Conservation (phyloP, 2,797 vertebrate species). For the Hirundo rustica region DNA sequence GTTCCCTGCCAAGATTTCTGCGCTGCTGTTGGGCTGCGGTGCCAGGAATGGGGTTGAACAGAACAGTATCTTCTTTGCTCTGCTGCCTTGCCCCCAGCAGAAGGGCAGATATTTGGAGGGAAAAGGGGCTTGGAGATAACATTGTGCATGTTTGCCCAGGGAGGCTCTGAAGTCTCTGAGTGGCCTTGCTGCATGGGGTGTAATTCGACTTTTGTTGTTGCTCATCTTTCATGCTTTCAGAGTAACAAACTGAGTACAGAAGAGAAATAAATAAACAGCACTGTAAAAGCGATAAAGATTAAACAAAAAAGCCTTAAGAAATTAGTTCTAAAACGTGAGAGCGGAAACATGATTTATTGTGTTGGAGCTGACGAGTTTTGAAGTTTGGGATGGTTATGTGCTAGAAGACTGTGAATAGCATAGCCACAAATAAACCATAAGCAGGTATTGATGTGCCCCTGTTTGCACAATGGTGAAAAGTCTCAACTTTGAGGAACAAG, state of each 20-base stretch:
- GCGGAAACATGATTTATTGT: background rate
- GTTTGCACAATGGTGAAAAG: background rate
- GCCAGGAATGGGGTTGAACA: constrained; percentile 7
- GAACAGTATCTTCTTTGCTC: constrained; percentile 18
- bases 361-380: background rate
- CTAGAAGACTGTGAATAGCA: background rate
- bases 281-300: background rate
- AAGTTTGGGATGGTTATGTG: background rate
- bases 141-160: background rate
- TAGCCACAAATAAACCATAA: background rate
- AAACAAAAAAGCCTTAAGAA: background rate
- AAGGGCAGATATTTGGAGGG: background rate
- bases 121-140: background rate
- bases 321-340: background rate
- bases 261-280: background rate
- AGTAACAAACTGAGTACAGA: background rate
- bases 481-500: background rate
- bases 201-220: background rate
- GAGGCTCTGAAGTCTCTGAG: background rate
- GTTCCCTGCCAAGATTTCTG: background rate
- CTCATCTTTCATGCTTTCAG: background rate
- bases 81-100: background rate
- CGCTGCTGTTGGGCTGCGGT: background rate
- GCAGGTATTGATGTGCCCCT: background rate
- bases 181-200: accelerated